Base-by-base conservation (phyloP, 1,140 invertebrate species). In the Dendroctonus ponderosae region DNA sequence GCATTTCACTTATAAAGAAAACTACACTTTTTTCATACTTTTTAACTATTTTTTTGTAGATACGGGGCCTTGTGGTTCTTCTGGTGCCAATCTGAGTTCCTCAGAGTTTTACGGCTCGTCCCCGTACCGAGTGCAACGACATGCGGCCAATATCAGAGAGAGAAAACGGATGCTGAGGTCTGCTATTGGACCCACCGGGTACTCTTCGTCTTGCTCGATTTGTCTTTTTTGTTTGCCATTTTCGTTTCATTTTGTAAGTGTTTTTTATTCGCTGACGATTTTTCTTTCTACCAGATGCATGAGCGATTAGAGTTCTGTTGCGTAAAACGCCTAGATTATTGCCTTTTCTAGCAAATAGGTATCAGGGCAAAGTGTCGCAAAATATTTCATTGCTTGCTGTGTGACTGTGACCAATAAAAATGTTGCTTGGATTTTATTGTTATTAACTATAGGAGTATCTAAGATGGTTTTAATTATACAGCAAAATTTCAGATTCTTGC, bases 91-190 rank as follows among this genome's bases (percentile, higher is more conserved):
- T 40, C 49, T 69, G 7, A 77, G 79, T 54, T 81, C 80, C 5
- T 80, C 78, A 5, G 83, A 82, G 63, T 82, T 83, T 58, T 86
- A 85, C 65, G 84, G 85, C 9, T 88, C 90, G 0, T 90, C 90
- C 6, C 91, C 90, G 0, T 94, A 94, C 80, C 85, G 92, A 72
- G 89, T 93, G 49, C 92, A 94, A 77, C 83, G 93, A 64, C 91
- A 94, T 71, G 91, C 93, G 3, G 94, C 94, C 43, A 97, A 95
- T 80, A 91, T 97, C 56, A 85, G 96, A 46, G 96, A 98, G 82
- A 84, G 95, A 73, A 94, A 95, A 83, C 86, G 96, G 75, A 97
- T 98, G 93, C 89, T 97, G 84, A 94, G 93, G 91, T 94, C 89
- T 84, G 86, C 85, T 84, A 79, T 79, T 77, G 78, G 78, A 78